Evolutionary conservation across 2,888 invertebrate species (phyloP).

Genomic region (Hyposoter didymator): DNA sequence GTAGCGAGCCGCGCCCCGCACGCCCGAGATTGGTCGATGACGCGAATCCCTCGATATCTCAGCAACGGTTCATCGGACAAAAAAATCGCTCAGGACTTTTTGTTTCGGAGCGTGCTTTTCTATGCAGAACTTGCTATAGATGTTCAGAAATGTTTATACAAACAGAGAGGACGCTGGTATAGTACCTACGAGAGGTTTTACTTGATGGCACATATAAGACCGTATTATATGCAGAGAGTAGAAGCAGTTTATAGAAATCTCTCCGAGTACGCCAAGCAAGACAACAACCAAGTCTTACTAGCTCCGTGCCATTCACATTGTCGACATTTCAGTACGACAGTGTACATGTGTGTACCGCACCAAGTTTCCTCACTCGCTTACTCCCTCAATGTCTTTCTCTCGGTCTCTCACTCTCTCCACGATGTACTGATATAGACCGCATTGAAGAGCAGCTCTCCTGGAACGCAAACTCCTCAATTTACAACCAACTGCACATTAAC

Average conservation of each 20-base stretch:
- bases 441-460: slow-evolving; percentile 16
- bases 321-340: slow-evolving; percentile 41
- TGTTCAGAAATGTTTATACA: neutral
- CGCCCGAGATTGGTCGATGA: neutral
- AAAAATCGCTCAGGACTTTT: neutral
- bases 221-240: neutral
- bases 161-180: neutral
- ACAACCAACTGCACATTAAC: slow-evolving; percentile 60
- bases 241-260: slow-evolving; percentile 14
- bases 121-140: neutral
- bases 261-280: neutral
- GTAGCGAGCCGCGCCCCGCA: neutral
- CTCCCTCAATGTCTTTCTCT: neutral
- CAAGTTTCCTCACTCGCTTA: slow-evolving; percentile 14
- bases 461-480: slow-evolving; percentile 63
- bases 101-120: neutral
- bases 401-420: neutral
- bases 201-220: neutral
- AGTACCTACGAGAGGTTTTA: neutral
- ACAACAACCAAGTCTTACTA: slow-evolving; percentile 5
- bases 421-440: slow-evolving; percentile 36
- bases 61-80: neutral
- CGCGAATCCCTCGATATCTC: neutral
- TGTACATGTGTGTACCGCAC: slow-evolving; percentile 17
- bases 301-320: slow-evolving; percentile 18